These are phyloP conservation scores for Phrynocephalus forsythii DNA, from an alignment of 2,797 vertebrate genomes.

Conservation along the genomic window DNA sequence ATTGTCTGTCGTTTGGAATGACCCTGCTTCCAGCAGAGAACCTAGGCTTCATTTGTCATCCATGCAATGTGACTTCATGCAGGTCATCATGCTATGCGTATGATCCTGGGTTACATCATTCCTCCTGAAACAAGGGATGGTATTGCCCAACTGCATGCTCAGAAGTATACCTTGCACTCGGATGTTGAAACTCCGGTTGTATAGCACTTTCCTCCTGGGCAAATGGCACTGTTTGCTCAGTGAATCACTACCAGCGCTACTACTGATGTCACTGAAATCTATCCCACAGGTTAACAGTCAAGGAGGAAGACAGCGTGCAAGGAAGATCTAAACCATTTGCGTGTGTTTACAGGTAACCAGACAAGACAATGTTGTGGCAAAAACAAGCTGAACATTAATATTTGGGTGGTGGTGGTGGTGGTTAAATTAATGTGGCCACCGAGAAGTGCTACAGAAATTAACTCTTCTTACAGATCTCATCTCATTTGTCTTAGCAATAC, in stretches of 20 bases:
- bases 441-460: neutral
- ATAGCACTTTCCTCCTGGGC: conserved; percentile 41
- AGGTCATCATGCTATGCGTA: conserved; percentile 49
- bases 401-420: neutral
- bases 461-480: neutral
- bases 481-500: neutral
- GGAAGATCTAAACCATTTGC: conserved; percentile 50
- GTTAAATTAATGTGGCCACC: neutral
- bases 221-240: conserved; percentile 23
- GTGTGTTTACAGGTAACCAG: conserved; percentile 44
- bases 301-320: conserved; percentile 59
- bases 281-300: conserved; percentile 37
- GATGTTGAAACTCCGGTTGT: neutral
- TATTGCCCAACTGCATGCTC: conserved; percentile 17
- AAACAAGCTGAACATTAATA: neutral
- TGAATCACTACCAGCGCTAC: conserved; percentile 14
- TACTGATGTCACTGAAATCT: conserved; percentile 41
- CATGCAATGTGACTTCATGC: neutral
- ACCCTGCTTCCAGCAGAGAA: conserved; percentile 53
- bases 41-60: conserved; percentile 51
- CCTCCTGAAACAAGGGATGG: conserved; percentile 6
- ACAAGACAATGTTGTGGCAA: too few relatives aligned
- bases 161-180: conserved; percentile 17
- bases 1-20: conserved; percentile 37
- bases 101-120: conserved; percentile 36